Conservation (phyloP, 2,113 vertebrate genomes). For the Eptatretus burgeri region DNA sequence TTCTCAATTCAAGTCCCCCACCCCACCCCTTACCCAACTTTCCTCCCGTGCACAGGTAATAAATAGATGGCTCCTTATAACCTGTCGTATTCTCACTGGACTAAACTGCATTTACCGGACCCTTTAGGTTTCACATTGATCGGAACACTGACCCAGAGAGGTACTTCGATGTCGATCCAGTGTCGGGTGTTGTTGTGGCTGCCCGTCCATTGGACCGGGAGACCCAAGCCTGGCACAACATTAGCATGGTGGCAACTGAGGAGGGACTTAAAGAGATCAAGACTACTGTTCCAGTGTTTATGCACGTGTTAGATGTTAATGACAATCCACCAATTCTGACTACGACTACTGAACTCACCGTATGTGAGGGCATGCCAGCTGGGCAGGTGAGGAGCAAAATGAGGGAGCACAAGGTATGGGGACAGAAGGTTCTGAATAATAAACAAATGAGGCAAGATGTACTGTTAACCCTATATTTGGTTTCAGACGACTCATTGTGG, state of each 20-base stretch:
- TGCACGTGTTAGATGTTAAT: conserved; percentile 1
- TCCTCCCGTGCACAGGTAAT: too few species aligned
- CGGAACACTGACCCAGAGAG: conserved; percentile 85
- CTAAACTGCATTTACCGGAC: background rate
- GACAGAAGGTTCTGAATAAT: too few species aligned
- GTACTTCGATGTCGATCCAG: conserved; percentile 74
- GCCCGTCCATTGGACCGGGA: conserved; percentile 69
- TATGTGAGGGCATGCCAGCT: background rate
- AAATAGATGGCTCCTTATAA: too few species aligned
- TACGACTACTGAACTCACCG: background rate
- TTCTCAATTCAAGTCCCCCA: too few species aligned
- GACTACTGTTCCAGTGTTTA: background rate
- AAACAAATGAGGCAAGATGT: too few species aligned
- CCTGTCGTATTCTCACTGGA: too few species aligned
- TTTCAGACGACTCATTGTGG: too few species aligned
- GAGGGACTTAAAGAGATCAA: conserved; percentile 22
- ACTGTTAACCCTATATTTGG: too few species aligned
- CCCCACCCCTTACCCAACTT: too few species aligned
- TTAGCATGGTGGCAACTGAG: conserved; percentile 76
- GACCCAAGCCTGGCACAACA: conserved; percentile 57
- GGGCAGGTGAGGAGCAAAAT: background rate
- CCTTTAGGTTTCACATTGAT: conserved; percentile 66
- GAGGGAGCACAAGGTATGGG: too few species aligned
- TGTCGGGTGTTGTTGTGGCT: conserved; percentile 57
- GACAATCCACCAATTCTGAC: background rate